Base-by-base conservation (phyloP, 2,113 vertebrate genomes). In the Lycocorax pyrrhopterus region DNA sequence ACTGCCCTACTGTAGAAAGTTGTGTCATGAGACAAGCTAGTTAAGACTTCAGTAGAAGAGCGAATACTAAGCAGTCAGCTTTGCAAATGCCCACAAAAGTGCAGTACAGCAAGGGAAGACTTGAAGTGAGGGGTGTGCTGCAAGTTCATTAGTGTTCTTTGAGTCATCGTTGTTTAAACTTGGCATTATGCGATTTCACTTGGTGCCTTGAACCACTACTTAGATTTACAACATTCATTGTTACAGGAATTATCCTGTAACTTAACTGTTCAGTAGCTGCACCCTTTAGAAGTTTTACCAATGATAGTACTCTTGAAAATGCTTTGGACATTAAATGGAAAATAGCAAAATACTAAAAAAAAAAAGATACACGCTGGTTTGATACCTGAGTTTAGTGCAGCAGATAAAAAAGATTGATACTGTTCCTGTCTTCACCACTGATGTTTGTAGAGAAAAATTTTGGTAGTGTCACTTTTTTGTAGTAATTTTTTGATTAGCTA, bases 401-500 rank as follows among this genome's bases (percentile, higher is more conserved):
- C 12, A 77, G 13, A 4, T 77, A 35, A 23, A 60, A 58, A 56
- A 35, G 7, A 29, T 33, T 20, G 22, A 69, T 7, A 43, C 64
- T 69, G 7, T 74, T 94, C n/a, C 46, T 59, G 15, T 52, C 43
- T 46, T 87, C 23, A 30, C 4, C 4, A 33, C 13, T 49, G 41
- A 69, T 37, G 84, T 52, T 93, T 94, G 32, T 37, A 66, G 77
- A 41, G 73, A 79, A 81, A 80, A 85, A 56, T 78, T 74, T 75
- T 47, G 44, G 3, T 79, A 52, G 46, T 20, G 35, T 86, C 47
- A 89, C n/a, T 56, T 93, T 76, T 72, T 83, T 20, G n/a, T 68
- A 32, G 30, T 67, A 56, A 43, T 89, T 96, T 68, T 95, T 96
- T 90, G 39, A 82, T 91, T 95, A 96, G 52, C 22, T 39, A 39